phyloP scores from a whole-genome alignment of 2,888 invertebrate genomes.

The Hedya salicella region DNA sequence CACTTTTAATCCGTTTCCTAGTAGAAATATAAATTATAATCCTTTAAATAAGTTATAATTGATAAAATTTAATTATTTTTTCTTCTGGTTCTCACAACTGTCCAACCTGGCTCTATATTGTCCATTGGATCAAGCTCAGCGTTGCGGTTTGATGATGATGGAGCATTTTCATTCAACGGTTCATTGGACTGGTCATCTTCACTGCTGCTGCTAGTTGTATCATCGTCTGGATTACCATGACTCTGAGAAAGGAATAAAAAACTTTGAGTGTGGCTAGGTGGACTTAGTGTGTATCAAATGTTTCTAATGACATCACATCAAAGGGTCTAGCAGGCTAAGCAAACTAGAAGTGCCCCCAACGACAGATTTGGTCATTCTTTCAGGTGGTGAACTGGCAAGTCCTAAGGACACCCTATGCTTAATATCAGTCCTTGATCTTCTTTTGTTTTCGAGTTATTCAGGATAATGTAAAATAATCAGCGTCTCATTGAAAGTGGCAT shows the following conservation, averaged over 20 bases:
- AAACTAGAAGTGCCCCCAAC: too few species aligned
- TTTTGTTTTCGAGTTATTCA: too few species aligned
- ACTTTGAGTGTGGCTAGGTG: too few species aligned
- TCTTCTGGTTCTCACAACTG: conserved; percentile 83
- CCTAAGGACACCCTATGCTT: too few species aligned
- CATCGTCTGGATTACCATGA: conserved; percentile 80
- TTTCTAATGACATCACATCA: neutral
- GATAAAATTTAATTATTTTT: neutral
- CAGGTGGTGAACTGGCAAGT: too few species aligned
- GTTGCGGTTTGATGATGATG: conserved; percentile 57
- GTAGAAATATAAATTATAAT: neutral
- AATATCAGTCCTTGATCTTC: too few species aligned
- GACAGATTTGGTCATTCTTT: too few species aligned
- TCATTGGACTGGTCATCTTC: conserved; percentile 64
- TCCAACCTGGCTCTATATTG: conserved; percentile 88
- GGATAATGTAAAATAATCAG: too few species aligned
- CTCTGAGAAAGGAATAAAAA: conserved; percentile 59
- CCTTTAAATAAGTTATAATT: neutral
- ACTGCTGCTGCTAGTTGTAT: conserved; percentile 74
- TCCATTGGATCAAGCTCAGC: conserved; percentile 71
- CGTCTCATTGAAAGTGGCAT: too few species aligned
- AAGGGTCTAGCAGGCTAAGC: too few species aligned
- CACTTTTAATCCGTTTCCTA: too few species aligned
- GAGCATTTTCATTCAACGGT: conserved; percentile 56
- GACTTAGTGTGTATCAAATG: too few species aligned